Percentiles rank a stretch among this genome's conserved stretches.
Conservation (phyloP, 1,140 invertebrate species). For the Anastrepha ludens region DNA sequence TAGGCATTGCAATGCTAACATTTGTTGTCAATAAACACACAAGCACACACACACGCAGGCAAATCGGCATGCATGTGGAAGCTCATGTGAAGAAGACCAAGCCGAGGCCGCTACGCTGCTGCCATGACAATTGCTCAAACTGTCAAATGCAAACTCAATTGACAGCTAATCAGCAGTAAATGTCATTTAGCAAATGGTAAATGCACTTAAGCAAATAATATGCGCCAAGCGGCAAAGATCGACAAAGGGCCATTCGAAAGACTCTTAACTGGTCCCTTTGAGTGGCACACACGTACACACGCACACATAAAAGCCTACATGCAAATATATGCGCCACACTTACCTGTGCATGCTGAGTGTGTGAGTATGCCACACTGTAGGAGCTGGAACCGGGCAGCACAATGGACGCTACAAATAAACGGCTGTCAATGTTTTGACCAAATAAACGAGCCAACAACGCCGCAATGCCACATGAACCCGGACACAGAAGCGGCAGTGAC, state of each 20-base stretch:
- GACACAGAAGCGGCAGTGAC: conserved; percentile 29
- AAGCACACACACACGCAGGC: too few relatives aligned
- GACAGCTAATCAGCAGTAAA: conserved; percentile 45
- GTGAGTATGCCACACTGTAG: not conserved
- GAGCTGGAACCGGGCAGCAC: not conserved
- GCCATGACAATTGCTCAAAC: conserved; percentile 41
- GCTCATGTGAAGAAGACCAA: not conserved
- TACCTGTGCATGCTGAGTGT: not conserved
- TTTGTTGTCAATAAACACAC: conserved; percentile 12
- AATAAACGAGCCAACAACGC: conserved; percentile 24
- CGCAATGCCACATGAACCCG: not conserved
- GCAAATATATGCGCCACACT: not conserved
- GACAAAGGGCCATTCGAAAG: too few relatives aligned
- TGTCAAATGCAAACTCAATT: conserved; percentile 43
- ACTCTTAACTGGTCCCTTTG: too few relatives aligned
- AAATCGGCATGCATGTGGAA: not conserved
- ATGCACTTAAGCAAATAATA: conserved; percentile 49
- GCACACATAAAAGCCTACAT: not conserved
- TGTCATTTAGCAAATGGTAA: conserved; percentile 49
- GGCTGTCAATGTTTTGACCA: conserved; percentile 47
- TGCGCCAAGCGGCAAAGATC: conserved; percentile 9
- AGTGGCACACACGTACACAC: not conserved
- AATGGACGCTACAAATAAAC: conserved; percentile 36
- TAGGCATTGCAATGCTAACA: not conserved
- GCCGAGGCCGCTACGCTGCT: not conserved